phyloP scores from a whole-genome alignment of 2,797 vertebrate genomes.

The Bovichtus variegatus region DNA sequence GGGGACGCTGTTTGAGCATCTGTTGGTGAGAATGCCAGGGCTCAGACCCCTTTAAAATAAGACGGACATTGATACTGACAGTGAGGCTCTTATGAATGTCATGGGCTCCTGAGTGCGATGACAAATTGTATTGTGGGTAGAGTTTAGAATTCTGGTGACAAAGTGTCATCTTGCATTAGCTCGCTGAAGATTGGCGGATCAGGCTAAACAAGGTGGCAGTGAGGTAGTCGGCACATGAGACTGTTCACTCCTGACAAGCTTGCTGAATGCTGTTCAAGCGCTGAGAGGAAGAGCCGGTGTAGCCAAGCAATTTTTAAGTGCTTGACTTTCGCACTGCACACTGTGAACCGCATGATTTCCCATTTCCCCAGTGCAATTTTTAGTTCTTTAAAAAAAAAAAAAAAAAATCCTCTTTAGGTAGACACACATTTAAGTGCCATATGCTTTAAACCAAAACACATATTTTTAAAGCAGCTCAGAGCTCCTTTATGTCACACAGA shows the following conservation, averaged over 20 bases:
- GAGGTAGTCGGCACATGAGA: conserved; percentile 64
- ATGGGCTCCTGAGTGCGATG: conserved; percentile 71
- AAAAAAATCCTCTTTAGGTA: not conserved
- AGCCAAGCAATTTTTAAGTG: conserved; percentile 32
- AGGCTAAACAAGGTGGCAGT: conserved; percentile 79
- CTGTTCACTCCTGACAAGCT: conserved; percentile 54
- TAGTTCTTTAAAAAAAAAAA: not conserved
- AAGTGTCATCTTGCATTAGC: conserved; percentile 82
- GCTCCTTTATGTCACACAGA: conserved; percentile 34
- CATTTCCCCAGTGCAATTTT: conserved; percentile 19
- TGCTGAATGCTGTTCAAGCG: conserved; percentile 31
- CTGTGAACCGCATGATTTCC: conserved; percentile 22
- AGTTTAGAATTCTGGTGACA: conserved; percentile 79
- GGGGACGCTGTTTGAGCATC: conserved; percentile 62
- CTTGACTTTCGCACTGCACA: conserved; percentile 19
- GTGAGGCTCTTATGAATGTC: conserved; percentile 77
- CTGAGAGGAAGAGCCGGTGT: conserved; percentile 32
- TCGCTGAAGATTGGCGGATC: conserved; percentile 77
- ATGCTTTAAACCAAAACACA: conserved; percentile 17
- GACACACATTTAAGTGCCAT: conserved; percentile 10
- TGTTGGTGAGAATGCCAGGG: conserved; percentile 58
- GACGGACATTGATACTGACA: conserved; percentile 79
- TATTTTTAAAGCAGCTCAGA: conserved; percentile 14
- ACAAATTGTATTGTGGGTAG: conserved; percentile 78
- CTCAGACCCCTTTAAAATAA: conserved; percentile 66